Percentiles rank a stretch among this genome's conserved stretches.
These are phyloP conservation scores for Typhlichthys eigenmanni DNA, from an alignment of 2,797 vertebrate genomes.

Conservation along the genomic window DNA sequence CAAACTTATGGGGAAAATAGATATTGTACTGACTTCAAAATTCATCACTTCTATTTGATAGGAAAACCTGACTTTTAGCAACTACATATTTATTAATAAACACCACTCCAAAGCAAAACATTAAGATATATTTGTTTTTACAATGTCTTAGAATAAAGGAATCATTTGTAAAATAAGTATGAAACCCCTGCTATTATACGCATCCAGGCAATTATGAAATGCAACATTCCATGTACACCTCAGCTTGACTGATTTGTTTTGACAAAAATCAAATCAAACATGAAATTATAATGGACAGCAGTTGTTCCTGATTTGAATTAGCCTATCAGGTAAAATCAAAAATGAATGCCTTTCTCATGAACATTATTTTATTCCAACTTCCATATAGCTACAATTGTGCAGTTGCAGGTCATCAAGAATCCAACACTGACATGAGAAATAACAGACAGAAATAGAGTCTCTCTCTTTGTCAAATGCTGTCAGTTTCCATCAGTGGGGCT, in stretches of 20 bases:
- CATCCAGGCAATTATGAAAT: neutral
- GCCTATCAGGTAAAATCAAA: neutral
- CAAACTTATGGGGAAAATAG: constrained; percentile 7
- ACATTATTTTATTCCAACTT: too few relatives aligned
- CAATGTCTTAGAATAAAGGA: too few relatives aligned
- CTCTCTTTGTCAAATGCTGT: constrained; percentile 22
- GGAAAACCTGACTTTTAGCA: constrained; percentile 1
- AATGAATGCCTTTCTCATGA: neutral
- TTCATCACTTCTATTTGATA: too few relatives aligned
- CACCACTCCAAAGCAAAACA: constrained; percentile 1
- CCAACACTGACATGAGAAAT: constrained; percentile 10
- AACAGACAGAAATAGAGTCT: constrained; percentile 10
- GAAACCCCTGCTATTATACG: too few relatives aligned
- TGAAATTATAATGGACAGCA: neutral
- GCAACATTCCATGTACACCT: constrained; percentile 7
- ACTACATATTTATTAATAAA: constrained; percentile 7
- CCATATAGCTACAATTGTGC: too few relatives aligned
- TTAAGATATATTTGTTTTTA: neutral
- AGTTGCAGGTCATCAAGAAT: neutral
- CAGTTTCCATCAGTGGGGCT: constrained; percentile 26
- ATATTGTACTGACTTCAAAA: neutral
- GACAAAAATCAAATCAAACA: constrained; percentile 2
- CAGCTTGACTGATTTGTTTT: constrained; percentile 3
- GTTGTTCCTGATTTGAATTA: neutral
- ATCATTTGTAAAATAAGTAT: too few relatives aligned